Evolutionary conservation across 2,797 vertebrate genomes (phyloP).

Genomic region (Gambusia yucatana): DNA sequence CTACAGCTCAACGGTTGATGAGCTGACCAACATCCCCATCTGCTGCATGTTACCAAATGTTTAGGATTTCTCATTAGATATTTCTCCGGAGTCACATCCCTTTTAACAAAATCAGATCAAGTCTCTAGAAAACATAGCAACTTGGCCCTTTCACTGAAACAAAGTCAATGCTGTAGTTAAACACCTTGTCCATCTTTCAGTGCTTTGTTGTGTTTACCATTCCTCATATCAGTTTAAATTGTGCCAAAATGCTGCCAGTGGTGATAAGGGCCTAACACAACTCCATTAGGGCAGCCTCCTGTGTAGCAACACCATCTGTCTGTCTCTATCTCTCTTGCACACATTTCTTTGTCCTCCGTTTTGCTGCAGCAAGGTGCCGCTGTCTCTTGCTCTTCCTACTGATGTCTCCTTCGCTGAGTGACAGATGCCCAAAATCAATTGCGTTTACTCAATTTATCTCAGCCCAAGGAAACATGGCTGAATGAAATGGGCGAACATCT

Average conservation of each 20-base stretch:
- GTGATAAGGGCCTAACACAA: conserved; percentile 61
- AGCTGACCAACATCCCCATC: not conserved
- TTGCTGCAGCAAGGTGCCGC: conserved; percentile 36
- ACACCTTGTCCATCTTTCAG: conserved; percentile 44
- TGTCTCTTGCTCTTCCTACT: conserved; percentile 37
- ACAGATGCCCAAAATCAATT: conserved; percentile 60
- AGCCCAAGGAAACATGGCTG: conserved; percentile 39
- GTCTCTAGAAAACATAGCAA: conserved; percentile 9
- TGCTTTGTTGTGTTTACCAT: conserved; percentile 43
- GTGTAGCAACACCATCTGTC: conserved; percentile 66
- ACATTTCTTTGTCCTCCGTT: conserved; percentile 59
- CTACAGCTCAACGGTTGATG: not conserved
- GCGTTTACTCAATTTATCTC: conserved; percentile 65
- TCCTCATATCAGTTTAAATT: conserved; percentile 48
- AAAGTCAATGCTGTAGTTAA: conserved; percentile 30
- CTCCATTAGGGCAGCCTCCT: conserved; percentile 56
- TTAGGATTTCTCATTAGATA: not conserved
- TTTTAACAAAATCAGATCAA: conserved; percentile 14
- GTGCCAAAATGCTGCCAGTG: conserved; percentile 52
- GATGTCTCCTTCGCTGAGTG: conserved; percentile 43
- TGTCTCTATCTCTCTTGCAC: conserved; percentile 66
- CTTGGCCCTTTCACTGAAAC: conserved; percentile 11
- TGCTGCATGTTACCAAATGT: not conserved
- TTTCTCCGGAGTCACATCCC: not conserved
- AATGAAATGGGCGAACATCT: conserved; percentile 24